Conservation (phyloP, 2,797 vertebrate genomes). For the Cynopterus sphinx region DNA sequence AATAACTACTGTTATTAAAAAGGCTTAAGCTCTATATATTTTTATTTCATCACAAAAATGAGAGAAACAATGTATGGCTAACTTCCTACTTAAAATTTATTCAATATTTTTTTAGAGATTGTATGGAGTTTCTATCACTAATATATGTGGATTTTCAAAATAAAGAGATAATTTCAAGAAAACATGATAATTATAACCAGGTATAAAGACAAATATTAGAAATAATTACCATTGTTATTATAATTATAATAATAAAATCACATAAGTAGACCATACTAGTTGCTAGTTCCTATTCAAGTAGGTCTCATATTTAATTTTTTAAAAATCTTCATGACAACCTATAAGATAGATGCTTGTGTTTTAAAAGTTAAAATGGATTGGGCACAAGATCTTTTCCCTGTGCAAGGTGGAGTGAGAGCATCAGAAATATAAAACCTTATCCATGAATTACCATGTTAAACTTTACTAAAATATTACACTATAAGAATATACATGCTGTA, state of each 20-base stretch:
- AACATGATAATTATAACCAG: neutral
- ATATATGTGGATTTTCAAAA: neutral
- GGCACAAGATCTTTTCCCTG: neutral
- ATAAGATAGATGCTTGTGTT: neutral
- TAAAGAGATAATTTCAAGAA: neutral
- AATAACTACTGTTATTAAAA: neutral
- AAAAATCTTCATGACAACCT: neutral
- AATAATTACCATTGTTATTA: neutral
- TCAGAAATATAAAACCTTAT: neutral
- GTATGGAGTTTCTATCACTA: neutral
- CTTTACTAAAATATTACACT: too few species aligned
- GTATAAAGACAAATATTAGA: neutral
- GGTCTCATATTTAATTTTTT: neutral
- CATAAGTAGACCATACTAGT: neutral
- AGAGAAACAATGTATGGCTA: neutral
- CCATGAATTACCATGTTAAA: neutral
- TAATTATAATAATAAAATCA: neutral
- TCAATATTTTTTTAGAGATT: neutral
- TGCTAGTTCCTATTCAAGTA: neutral
- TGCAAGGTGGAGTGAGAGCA: neutral
- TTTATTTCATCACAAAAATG: conserved; percentile 18
- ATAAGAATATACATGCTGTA: too few species aligned
- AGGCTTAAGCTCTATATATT: neutral
- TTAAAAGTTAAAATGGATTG: neutral
- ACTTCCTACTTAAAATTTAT: neutral